Evolutionary conservation across 2,797 vertebrate genomes (phyloP).

Genomic region (Pagetopsis macropterus): DNA sequence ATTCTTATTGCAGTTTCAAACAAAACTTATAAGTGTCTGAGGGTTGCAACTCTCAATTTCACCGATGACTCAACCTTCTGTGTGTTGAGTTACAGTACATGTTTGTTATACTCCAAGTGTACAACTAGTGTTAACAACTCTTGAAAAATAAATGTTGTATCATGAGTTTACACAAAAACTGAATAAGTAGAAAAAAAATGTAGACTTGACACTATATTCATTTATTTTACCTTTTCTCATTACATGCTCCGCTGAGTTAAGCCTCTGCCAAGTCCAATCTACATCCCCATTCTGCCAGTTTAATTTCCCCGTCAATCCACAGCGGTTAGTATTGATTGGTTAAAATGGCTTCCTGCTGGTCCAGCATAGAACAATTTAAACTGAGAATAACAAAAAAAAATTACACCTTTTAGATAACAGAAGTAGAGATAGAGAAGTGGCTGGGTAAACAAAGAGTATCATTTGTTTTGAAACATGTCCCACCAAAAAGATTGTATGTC

Average conservation of each 20-base stretch:
- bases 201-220: not conserved
- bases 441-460: slow-evolving; percentile 3
- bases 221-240: slow-evolving; percentile 25
- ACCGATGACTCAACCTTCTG: no score
- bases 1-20: not conserved
- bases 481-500: slow-evolving; percentile 10
- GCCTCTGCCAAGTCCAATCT: slow-evolving; percentile 6
- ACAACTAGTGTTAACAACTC: no score
- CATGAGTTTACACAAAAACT: not conserved
- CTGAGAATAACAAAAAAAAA: not conserved
- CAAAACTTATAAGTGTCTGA: not conserved
- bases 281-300: slow-evolving; percentile 14
- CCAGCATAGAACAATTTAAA: not conserved
- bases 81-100: no score
- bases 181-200: not conserved
- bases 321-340: slow-evolving; percentile 7
- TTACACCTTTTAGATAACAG: slow-evolving; percentile 7
- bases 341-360: slow-evolving; percentile 8
- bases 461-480: slow-evolving; percentile 23
- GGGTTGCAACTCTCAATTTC: no score
- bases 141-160: not conserved
- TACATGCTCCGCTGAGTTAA: slow-evolving; percentile 25
- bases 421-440: slow-evolving; percentile 33
- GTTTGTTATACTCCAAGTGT: no score
- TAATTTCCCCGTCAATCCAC: slow-evolving; percentile 30